Conservation (phyloP, 2,888 invertebrate genomes). For the Lasioglossum zephyrum region DNA sequence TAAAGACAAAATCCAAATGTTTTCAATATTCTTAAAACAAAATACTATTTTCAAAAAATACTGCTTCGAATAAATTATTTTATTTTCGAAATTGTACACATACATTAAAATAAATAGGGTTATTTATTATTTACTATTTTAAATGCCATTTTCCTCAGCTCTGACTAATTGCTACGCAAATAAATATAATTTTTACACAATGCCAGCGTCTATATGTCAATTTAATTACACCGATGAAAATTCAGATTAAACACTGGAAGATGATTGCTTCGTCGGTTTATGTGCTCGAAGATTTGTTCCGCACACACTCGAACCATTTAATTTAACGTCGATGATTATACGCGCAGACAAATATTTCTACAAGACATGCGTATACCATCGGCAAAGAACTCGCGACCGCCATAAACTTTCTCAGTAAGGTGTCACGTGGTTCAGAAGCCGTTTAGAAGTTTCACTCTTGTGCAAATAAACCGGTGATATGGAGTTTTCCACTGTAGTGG, state of each 20-base stretch:
- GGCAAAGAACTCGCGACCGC: conserved; percentile 30
- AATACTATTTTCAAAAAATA: too few relatives aligned
- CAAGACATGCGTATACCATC: background rate
- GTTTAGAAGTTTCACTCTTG: conserved; percentile 50
- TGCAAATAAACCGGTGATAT: conserved; percentile 45
- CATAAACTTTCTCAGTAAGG: conserved; percentile 52
- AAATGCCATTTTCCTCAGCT: too few relatives aligned
- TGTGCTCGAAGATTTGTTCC: background rate
- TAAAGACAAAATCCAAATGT: too few relatives aligned
- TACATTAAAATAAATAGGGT: too few relatives aligned
- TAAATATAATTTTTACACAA: background rate
- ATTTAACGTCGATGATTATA: background rate
- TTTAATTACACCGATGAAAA: background rate
- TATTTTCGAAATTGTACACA: too few relatives aligned
- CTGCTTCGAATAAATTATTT: too few relatives aligned
- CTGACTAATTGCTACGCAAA: background rate
- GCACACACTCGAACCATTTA: background rate
- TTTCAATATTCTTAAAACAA: too few relatives aligned
- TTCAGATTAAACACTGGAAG: background rate
- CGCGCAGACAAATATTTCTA: background rate
- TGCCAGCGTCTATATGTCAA: too few relatives aligned
- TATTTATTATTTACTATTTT: too few relatives aligned
- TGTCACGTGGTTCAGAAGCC: conserved; percentile 39
- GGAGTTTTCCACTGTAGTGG: conserved; percentile 31
- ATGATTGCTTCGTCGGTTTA: background rate